These are phyloP conservation scores for Metopolophium dirhodum DNA, from an alignment of 1,140 invertebrate species.

Conservation along the genomic window DNA sequence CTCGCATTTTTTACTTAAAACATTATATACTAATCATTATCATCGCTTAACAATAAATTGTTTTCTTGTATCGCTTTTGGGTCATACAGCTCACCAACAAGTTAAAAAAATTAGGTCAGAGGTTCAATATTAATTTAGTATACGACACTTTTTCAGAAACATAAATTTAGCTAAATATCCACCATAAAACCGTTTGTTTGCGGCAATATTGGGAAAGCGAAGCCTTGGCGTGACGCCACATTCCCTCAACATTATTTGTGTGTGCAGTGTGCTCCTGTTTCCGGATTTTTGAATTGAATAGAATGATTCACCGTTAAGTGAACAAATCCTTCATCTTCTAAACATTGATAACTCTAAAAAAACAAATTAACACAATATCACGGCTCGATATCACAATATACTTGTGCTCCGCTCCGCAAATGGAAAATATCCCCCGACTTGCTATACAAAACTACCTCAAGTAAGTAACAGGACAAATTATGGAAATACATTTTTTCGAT, in stretches of 20 bases:
- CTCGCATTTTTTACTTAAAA: too few relatives aligned
- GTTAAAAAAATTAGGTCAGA: not conserved
- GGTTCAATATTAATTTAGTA: not conserved
- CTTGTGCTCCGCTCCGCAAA: too few relatives aligned
- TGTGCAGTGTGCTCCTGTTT: slow-evolving; percentile 55
- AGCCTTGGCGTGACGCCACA: slow-evolving; percentile 37
- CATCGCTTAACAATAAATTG: not conserved
- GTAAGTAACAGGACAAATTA: too few relatives aligned
- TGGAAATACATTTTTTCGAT: too few relatives aligned
- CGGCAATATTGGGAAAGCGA: not conserved
- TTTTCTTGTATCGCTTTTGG: not conserved
- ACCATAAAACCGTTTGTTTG: not conserved
- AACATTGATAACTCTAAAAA: not conserved
- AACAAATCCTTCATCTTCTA: too few relatives aligned
- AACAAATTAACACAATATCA: not conserved
- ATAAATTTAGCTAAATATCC: slow-evolving; percentile 53
- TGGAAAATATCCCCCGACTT: too few relatives aligned
- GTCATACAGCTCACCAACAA: not conserved
- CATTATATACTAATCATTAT: too few relatives aligned
- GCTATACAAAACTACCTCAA: too few relatives aligned
- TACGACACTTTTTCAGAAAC: not conserved
- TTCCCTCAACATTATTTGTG: slow-evolving; percentile 58
- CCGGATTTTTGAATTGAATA: too few relatives aligned
- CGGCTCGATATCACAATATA: too few relatives aligned
- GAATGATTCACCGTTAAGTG: too few relatives aligned